These are phyloP conservation scores for Merluccius polli DNA, from an alignment of 2,797 vertebrate genomes.

Conservation along the genomic window DNA sequence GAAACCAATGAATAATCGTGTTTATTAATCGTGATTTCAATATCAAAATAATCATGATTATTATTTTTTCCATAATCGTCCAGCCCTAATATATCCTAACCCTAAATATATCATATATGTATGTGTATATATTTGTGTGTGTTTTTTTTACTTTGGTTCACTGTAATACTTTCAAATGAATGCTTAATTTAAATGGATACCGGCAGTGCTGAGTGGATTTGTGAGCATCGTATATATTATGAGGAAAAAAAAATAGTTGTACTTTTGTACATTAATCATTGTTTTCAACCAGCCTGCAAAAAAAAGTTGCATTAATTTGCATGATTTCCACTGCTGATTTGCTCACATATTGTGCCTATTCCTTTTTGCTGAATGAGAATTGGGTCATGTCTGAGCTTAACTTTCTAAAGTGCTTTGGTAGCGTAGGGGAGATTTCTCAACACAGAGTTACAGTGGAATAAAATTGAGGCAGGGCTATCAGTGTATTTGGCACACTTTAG, in stretches of 20 bases:
- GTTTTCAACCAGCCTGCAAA: conserved; percentile 39
- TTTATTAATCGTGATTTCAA: too few relatives aligned
- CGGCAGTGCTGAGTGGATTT: neutral
- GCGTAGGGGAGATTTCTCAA: conserved; percentile 37
- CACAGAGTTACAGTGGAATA: conserved; percentile 24
- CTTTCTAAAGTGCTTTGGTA: too few relatives aligned
- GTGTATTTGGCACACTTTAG: conserved; percentile 37
- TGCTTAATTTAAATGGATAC: neutral
- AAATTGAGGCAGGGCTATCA: conserved; percentile 19
- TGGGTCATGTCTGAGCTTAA: conserved; percentile 42
- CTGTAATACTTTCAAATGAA: neutral
- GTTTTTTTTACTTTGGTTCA: neutral
- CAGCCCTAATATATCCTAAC: too few relatives aligned
- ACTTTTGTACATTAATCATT: conserved; percentile 50
- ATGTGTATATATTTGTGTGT: neutral
- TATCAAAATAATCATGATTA: too few relatives aligned
- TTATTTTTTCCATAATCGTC: too few relatives aligned
- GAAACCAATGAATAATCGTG: too few relatives aligned
- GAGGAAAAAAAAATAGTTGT: conserved; percentile 12
- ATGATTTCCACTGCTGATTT: conserved; percentile 56
- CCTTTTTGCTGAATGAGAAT: conserved; percentile 52
- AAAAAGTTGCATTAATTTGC: conserved; percentile 52
- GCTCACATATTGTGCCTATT: conserved; percentile 56
- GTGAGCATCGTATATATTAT: neutral
- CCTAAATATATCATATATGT: too few relatives aligned